Evolutionary conservation across 2,113 vertebrate genomes (phyloP).

Genomic region (Atractosteus spatula): DNA sequence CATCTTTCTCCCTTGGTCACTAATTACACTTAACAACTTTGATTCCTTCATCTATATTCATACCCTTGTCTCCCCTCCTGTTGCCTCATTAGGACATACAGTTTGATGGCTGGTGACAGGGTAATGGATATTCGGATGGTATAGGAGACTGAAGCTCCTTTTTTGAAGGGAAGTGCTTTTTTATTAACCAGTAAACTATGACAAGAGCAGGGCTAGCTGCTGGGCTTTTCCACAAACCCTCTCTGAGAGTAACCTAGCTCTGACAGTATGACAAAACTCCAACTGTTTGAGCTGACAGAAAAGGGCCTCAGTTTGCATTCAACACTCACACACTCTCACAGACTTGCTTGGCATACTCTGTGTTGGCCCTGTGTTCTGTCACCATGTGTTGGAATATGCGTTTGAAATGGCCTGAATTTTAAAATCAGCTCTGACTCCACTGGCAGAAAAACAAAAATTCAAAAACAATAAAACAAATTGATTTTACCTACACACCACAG

Average conservation of each 20-base stretch:
- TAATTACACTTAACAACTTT: conserved; percentile 21
- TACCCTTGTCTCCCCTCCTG: conserved; percentile 34
- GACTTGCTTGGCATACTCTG: too few species aligned
- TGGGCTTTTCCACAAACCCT: not conserved
- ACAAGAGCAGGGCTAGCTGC: conserved; percentile 19
- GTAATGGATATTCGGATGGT: conserved; percentile 31
- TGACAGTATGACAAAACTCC: too few species aligned
- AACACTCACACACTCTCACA: not conserved
- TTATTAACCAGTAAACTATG: conserved; percentile 35
- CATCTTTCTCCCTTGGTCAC: conserved; percentile 29
- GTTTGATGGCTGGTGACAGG: conserved; percentile 27
- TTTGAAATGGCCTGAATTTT: too few species aligned
- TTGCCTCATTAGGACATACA: conserved; percentile 40
- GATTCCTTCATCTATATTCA: conserved; percentile 38
- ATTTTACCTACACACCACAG: too few species aligned
- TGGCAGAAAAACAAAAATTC: too few species aligned
- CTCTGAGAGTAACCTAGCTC: conserved; percentile 9
- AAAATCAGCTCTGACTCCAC: too few species aligned
- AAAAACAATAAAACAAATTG: too few species aligned
- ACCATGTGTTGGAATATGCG: too few species aligned
- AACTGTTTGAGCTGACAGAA: too few species aligned
- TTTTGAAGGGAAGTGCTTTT: conserved; percentile 31
- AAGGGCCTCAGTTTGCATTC: too few species aligned
- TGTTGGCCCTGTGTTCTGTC: too few species aligned
- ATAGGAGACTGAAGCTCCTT: conserved; percentile 15